Base-by-base conservation (phyloP, 2,888 invertebrate genomes). In the Syrphus vitripennis region DNA sequence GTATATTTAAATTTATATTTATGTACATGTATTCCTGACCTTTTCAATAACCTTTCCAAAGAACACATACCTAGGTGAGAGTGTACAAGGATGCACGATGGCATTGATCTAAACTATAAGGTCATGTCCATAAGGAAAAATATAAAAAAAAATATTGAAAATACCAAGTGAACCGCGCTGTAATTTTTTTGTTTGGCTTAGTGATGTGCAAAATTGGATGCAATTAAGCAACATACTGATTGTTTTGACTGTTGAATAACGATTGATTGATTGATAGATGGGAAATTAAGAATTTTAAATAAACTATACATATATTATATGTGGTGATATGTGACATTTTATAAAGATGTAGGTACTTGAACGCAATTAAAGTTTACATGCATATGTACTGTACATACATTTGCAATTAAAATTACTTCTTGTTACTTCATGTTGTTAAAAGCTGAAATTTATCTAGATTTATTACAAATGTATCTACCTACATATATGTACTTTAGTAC, bases 231-330 rank as follows among this genome's bases (percentile, higher is more conserved):
- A 31, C 26, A 65, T 42, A 67, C 34, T 72, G 37, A 40, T 40
- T 31, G 45, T 31, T n/a, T 31, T 16, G 14, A 12, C 42, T 61
- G 42, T 53, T 75, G 65, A 53, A 19, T 71, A 65, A 40, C n/a
- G 48, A 48, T 71, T 77, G 55, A 65, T 77, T 77, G 55, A 65
- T 76, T 63, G 70, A n/a, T 21, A 40, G 26, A 61, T 70, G 19
- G 37, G 45, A 48, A 21, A 70, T 50, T 48, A 37, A 42, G 12
- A 45, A 31, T n/a, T 45, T 48, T 26, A 24, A 48, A 6, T 6
- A 3, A 50, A 24, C 4, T 24, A 6, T 7, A 14, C 9, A 2
- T 1, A 10, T 50, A n/a, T n/a, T n/a, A 4, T 21, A 21, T 48
- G 19, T 21, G 12, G 21, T 48, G 24, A 50, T 1, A 50, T 50